Conservation (phyloP, 2,797 vertebrate species). For the Cottoperca gobio region DNA sequence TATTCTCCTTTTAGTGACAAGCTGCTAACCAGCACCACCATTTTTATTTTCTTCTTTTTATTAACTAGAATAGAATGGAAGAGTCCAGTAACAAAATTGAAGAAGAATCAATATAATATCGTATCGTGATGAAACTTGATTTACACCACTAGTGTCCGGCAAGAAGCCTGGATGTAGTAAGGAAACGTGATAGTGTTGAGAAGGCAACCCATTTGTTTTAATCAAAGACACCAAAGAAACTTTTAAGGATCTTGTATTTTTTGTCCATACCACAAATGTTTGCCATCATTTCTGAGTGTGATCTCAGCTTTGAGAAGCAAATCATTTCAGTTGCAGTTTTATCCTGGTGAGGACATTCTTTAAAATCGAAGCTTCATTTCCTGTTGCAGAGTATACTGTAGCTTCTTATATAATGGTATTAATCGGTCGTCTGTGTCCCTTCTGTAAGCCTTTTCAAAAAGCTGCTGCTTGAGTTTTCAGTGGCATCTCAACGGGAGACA, state of each 20-base stretch:
- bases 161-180: not conserved
- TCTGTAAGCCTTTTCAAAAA: not conserved
- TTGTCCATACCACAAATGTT: not conserved
- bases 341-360: not conserved
- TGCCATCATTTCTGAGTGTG: not conserved
- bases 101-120: too few relatives aligned
- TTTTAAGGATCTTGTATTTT: too few relatives aligned
- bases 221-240: too few relatives aligned
- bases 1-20: too few relatives aligned
- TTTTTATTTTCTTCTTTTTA: too few relatives aligned
- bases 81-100: too few relatives aligned
- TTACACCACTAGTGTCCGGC: too few relatives aligned
- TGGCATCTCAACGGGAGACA: too few relatives aligned
- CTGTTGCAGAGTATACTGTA: not conserved
- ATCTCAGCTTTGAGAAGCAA: not conserved
- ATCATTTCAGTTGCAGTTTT: not conserved
- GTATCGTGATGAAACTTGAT: too few relatives aligned
- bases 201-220: not conserved
- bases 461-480: too few relatives aligned
- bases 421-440: not conserved
- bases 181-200: not conserved
- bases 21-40: too few relatives aligned
- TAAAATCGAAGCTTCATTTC: accelerated
- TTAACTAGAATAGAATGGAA: too few relatives aligned
- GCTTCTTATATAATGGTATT: not conserved